Conservation (phyloP, 2,113 vertebrate species). For the Leiothrix lutea region DNA sequence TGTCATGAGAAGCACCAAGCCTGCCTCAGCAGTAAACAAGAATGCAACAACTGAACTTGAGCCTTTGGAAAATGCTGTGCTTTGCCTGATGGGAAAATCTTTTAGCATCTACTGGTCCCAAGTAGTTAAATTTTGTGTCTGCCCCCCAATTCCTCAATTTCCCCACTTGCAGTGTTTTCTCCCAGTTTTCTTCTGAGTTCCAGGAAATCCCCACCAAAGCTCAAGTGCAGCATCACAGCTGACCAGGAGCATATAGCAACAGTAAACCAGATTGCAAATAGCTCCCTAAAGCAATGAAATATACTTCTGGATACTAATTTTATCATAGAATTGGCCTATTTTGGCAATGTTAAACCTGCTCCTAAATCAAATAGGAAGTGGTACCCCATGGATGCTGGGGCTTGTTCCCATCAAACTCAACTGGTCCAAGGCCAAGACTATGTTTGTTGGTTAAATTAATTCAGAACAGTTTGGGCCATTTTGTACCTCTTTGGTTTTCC, state of each 20-base stretch:
- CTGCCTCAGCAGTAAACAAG: not conserved
- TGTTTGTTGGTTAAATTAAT: not conserved
- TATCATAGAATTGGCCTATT: not conserved
- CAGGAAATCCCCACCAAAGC: not conserved
- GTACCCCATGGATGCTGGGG: not conserved
- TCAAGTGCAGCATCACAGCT: not conserved
- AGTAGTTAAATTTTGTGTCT: not conserved
- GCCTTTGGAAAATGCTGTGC: not conserved
- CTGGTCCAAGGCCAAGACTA: not conserved
- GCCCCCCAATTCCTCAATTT: not conserved
- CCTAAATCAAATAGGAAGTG: not conserved
- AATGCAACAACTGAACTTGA: not conserved
- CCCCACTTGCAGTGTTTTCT: not conserved
- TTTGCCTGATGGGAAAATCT: not conserved
- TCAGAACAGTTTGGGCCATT: not conserved
- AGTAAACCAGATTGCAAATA: not conserved
- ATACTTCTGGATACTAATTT: not conserved
- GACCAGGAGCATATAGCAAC: not conserved
- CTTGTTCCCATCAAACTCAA: not conserved
- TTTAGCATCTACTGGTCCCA: not conserved
- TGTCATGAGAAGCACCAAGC: not conserved
- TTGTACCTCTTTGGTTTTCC: not conserved
- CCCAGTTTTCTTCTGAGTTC: not conserved
- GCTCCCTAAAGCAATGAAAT: not conserved
- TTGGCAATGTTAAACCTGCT: not conserved